These are phyloP conservation scores for Anhinga anhinga DNA, from an alignment of 2,113 vertebrate species.

Conservation along the genomic window DNA sequence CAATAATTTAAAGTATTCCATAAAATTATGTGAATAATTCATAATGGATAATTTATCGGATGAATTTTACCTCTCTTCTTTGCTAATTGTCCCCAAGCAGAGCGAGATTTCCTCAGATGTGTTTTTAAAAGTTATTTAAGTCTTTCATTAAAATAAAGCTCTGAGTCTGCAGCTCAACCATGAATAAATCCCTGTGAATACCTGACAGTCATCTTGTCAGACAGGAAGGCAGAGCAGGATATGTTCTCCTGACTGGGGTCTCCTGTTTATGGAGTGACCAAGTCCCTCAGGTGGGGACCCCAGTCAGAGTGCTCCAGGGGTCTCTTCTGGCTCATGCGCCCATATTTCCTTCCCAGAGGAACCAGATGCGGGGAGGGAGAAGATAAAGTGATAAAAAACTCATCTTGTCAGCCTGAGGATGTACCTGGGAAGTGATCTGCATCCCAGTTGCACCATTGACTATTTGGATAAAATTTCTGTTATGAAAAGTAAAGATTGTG, in stretches of 20 bases:
- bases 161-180: background rate
- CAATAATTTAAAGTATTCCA: background rate
- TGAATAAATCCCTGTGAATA: background rate
- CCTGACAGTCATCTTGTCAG: background rate
- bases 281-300: background rate
- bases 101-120: background rate
- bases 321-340: accelerated
- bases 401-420: background rate
- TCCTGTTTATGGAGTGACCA: background rate
- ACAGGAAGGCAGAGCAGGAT: background rate
- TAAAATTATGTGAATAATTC: background rate
- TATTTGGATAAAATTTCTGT: background rate
- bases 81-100: background rate
- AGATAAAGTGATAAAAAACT: background rate
- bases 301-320: accelerated
- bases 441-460: background rate
- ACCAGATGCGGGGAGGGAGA: background rate
- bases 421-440: background rate
- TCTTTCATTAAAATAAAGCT: background rate
- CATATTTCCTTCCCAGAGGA: background rate
- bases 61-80: background rate
- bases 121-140: background rate
- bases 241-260: background rate
- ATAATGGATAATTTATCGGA: background rate
- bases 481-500: background rate